Evolutionary conservation across 2,797 vertebrate species (phyloP), one percentile per base, ranked within the genome.

Genomic region (Alosa sapidissima): DNA sequence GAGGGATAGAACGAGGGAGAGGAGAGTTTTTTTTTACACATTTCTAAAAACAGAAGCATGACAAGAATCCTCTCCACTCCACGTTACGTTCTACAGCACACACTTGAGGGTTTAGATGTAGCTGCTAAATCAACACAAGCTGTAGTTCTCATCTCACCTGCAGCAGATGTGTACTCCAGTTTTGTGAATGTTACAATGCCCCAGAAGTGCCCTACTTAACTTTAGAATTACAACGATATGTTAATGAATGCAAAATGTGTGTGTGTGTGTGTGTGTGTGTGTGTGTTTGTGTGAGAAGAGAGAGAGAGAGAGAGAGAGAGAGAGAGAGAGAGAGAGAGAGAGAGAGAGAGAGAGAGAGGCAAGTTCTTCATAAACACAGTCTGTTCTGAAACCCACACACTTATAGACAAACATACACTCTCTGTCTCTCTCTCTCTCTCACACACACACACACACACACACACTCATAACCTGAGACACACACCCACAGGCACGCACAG

Each of bases 31-130:
- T 14, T 14, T 72, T 41, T 14, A 16, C 3, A 16, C 13, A 28
- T 85, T 81, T 47, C 89, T 58, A 85, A 52, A 83, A 45, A 72
- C 28, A 72, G 21, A 24, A 28, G n/a, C n/a, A 62, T 62, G 60
- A 9, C 60, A 62, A 62, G 60, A n/a, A 62, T 62, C 60, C 54
- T 19, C 54, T 55, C 54, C 2, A 6, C 60, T 62, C 24, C 60
- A 62, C 87, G 84, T 84, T 89, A 85, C 68, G 58, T 87, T 83
- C 65, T 19, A 48, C 47, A 55, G 65, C 68, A 72, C 68, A 72
- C 62, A 65, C 62, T 28, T n/a, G 24, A 65, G 24, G 24, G 24
- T 28, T 65, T 11, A 0, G 28, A 65, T 28, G 62, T 1, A 24
- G 10, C 2, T 28, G 62, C n/a, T 11, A 11, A 11, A 65, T 33